Base-by-base conservation (phyloP, 1,140 invertebrate genomes). In the Metopolophium dirhodum region DNA sequence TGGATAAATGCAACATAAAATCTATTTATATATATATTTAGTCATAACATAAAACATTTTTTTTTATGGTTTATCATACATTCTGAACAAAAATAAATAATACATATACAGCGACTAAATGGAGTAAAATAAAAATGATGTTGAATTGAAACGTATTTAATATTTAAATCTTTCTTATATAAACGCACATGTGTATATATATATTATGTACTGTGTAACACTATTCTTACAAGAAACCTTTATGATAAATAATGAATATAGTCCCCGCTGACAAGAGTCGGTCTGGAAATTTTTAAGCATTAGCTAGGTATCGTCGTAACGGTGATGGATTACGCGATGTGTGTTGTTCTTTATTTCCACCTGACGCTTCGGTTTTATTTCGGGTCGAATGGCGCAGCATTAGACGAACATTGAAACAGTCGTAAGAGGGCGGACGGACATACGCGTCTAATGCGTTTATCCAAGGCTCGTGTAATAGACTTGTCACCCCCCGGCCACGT, bases 371-470 rank as follows among this genome's bases (percentile, higher is more conserved):
- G 91, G 91, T 92, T 30, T 91, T 91, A 83, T 82, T 82, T 82
- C 30, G 68, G 68, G 57, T 77, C 41, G 68, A 82, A 82, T 83
- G 68, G 77, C 90, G 57, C 41, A n/a, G 35, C 51, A 57, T 89
- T 41, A 57, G 88, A 89, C 35, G 51, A 89, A 89, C 88, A 57
- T 57, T 57, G 87, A 49, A 89, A 54, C 49, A 89, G 87, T 89
- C 57, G 68, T 41, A 30, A 45, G 41, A n/a, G 68, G 77, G 68
- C 1, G 68, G 91, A 92, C 35, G 91, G 90, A 83, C 91, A 92
- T 83, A 83, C 77, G 91, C 77, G n/a, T 92, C 61, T 92, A 92
- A 92, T 83, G 91, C 91, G 61, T 91, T 91, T 91, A 91, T 83
- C 90, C 90, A 49, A 68, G 41, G 45, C n/a, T 83, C 45, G 77